Percentiles rank a stretch among this genome's conserved stretches.
Conservation (phyloP, 1,140 invertebrate genomes). For the Bombus balteatus region DNA sequence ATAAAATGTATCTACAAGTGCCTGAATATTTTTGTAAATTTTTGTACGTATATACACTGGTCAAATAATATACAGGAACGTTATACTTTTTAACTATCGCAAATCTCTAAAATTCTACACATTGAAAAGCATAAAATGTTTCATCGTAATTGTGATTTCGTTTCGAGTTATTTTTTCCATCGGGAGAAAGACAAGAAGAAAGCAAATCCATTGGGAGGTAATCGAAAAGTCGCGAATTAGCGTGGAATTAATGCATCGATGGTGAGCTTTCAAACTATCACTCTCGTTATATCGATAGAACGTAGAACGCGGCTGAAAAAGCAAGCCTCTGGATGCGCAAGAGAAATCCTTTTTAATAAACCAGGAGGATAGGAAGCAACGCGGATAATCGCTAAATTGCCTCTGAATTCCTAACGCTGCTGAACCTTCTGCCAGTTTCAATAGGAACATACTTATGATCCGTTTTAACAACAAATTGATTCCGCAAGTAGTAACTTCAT, state of each 20-base stretch:
- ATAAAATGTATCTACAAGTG: no score
- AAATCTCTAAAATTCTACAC: no score
- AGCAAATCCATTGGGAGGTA: neutral
- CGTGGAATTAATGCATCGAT: slow-evolving; percentile 4
- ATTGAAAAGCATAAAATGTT: neutral
- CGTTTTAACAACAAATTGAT: slow-evolving; percentile 71
- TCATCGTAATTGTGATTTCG: neutral
- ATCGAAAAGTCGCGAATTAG: neutral
- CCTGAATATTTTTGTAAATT: no score
- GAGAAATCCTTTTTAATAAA: slow-evolving; percentile 55
- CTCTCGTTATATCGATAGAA: slow-evolving; percentile 17
- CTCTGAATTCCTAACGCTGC: slow-evolving; percentile 64
- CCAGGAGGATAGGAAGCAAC: slow-evolving; percentile 51
- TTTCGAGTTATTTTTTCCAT: neutral
- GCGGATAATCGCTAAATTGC: slow-evolving; percentile 74
- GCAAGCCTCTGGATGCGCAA: neutral
- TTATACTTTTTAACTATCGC: no score
- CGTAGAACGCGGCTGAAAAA: neutral
- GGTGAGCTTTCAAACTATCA: slow-evolving; percentile 10
- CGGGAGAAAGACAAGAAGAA: neutral
- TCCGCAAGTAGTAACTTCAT: slow-evolving; percentile 45
- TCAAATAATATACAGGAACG: no score
- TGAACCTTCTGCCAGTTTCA: slow-evolving; percentile 52
- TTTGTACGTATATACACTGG: no score
- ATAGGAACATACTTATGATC: slow-evolving; percentile 25